Conservation (phyloP, 2,113 vertebrate genomes). For the Chaenocephalus aceratus region DNA sequence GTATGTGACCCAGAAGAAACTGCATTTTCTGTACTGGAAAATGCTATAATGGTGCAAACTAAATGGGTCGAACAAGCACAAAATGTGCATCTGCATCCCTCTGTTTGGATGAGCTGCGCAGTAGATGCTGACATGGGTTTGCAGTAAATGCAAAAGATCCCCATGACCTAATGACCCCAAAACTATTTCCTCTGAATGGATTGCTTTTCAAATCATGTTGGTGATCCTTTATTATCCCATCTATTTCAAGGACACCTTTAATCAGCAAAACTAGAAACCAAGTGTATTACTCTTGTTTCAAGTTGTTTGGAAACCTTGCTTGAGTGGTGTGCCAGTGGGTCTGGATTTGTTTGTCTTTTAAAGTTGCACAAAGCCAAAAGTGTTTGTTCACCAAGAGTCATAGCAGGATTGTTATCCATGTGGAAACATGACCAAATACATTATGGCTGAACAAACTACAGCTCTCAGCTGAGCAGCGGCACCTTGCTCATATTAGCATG, state of each 20-base stretch:
- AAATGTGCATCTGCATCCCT: slow-evolving; percentile 37
- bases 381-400: background rate
- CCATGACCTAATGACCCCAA: slow-evolving; percentile 66
- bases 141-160: slow-evolving; percentile 54
- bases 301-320: slow-evolving; percentile 1
- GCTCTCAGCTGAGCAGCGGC: background rate
- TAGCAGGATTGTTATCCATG: background rate
- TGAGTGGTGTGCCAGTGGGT: slow-evolving; percentile 3
- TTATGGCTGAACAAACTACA: background rate
- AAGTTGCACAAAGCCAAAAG: background rate
- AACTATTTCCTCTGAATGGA: slow-evolving; percentile 61
- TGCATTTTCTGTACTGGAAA: slow-evolving; percentile 18
- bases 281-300: background rate
- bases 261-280: slow-evolving; percentile 18
- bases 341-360: background rate
- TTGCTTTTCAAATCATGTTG: slow-evolving; percentile 42
- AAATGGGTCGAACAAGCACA: slow-evolving; percentile 49
- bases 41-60: slow-evolving; percentile 9
- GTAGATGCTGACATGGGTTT: slow-evolving; percentile 49
- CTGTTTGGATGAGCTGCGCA: slow-evolving; percentile 44
- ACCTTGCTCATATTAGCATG: background rate
- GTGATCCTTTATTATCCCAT: slow-evolving; percentile 19
- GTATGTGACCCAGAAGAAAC: slow-evolving; percentile 20
- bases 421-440: background rate
- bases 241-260: slow-evolving; percentile 13